Base-by-base conservation (phyloP, 2,797 vertebrate species). In the Neoniphon sammara region DNA sequence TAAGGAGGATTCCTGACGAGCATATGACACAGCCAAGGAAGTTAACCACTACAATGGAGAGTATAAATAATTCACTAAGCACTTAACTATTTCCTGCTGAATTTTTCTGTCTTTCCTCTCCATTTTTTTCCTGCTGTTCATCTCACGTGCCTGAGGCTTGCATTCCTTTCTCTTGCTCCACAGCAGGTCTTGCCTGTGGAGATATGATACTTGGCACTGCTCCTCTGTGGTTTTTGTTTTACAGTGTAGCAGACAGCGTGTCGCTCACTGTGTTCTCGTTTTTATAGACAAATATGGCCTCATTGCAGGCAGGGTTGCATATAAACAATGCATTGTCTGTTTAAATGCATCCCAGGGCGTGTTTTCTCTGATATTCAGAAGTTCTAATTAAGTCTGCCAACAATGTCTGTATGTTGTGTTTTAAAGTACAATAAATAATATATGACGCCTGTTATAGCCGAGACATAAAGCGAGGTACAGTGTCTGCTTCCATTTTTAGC, bases 61-160 rank as follows among this genome's bases (percentile, higher is more conserved):
- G 66, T 77, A 88, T 84, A 87, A 88, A 89, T 87, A 81, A 91
- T 89, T 88, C 78, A 87, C 77, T 61, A 56, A 89, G 80, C 81
- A 76, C 84, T 86, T 83, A 75, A 88, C 73, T 79, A 81, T 88
- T 91, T 90, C 84, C 89, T 81, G 77, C 86, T 85, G 69, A 77
- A 78, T 73, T 80, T 68, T 80, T 74, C 59, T 81, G 56, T 59
- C 49, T 78, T 83, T 85, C 57, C 74, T 70, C 63, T 63, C 39
- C 47, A 20, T 79, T 71, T 88, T 79, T 64, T 44, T 66, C 49
- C 56, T 21, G 73, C 60, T 81, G 69, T 70, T 84, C 66, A 56
- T 85, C 77, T 76, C 49, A 8, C 36, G 1, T 56, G 81, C 81
- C 80, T 78, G 68, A 17, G 80, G 78, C 78, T 66, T 61, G 9